A percentile compares a stretch with the other conserved stretches of the same genome.
These are phyloP conservation scores for Congeria kusceri DNA, from an alignment of 2,888 invertebrate species.

Conservation along the genomic window DNA sequence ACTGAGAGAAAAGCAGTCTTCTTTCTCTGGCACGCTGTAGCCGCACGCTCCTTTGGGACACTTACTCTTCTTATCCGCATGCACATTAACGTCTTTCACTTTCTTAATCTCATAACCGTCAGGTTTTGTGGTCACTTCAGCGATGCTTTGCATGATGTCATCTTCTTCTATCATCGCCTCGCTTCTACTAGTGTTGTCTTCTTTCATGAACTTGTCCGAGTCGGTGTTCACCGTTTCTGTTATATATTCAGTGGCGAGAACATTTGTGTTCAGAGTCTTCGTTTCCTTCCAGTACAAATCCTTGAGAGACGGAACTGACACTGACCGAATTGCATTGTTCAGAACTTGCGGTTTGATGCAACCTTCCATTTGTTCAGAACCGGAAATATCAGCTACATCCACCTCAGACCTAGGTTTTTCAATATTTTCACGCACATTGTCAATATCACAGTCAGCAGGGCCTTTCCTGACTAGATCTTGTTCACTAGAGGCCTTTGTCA, in stretches of 20 bases:
- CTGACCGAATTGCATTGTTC: conserved; percentile 60
- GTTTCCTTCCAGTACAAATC: conserved; percentile 88
- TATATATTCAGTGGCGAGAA: conserved; percentile 82
- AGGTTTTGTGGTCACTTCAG: conserved; percentile 45
- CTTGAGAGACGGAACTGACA: conserved; percentile 81
- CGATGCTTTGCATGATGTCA: conserved; percentile 41
- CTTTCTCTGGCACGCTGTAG: conserved; percentile 39
- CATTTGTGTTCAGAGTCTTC: conserved; percentile 88
- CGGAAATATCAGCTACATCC: not conserved
- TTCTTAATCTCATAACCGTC: conserved; percentile 55
- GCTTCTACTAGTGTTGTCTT: conserved; percentile 83
- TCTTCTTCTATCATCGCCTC: conserved; percentile 56
- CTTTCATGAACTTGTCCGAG: conserved; percentile 87
- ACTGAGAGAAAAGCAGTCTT: conserved; percentile 64
- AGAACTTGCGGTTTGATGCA: conserved; percentile 37
- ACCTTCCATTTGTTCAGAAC: not conserved
- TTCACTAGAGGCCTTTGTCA: conserved; percentile 51
- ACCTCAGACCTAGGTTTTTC: not conserved
- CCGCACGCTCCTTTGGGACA: conserved; percentile 59
- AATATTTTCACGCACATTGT: not conserved
- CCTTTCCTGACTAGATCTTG: conserved; percentile 52
- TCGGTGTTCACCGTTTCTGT: conserved; percentile 87
- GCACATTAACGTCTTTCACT: conserved; percentile 87
- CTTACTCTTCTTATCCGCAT: conserved; percentile 76
- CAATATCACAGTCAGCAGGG: conserved; percentile 20